A percentile compares a stretch with the other conserved stretches of the same genome.
phyloP scores from a whole-genome alignment of 2,797 vertebrate genomes.

The Notolabrus celidotus region DNA sequence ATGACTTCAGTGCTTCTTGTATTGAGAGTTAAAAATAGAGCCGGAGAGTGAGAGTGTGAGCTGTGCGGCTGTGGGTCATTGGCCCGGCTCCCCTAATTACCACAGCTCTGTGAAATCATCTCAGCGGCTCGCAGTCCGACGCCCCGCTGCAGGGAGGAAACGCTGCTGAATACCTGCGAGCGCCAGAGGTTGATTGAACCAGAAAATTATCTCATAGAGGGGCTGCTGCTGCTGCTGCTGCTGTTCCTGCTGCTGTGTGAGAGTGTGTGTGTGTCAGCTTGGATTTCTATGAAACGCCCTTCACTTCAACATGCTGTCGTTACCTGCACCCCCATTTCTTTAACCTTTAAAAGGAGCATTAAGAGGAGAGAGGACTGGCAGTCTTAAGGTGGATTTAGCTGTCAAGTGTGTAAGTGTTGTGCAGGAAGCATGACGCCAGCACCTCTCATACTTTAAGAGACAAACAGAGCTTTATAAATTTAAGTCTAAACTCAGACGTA shows the following conservation, averaged over 20 bases:
- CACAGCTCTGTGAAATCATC: constrained; percentile 43
- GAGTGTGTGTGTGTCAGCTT: constrained; percentile 4
- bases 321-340: neutral
- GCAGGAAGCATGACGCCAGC: neutral
- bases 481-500: too few relatives aligned
- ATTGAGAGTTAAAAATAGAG: constrained; percentile 64
- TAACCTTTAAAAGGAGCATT: neutral
- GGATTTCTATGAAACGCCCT: neutral
- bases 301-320: neutral
- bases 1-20: constrained; percentile 56
- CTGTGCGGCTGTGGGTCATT: constrained; percentile 47
- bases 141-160: constrained; percentile 28
- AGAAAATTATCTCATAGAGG: constrained; percentile 47
- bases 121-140: constrained; percentile 36
- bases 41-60: constrained; percentile 23
- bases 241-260: neutral
- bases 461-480: too few relatives aligned
- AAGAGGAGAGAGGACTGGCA: neutral
- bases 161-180: constrained; percentile 47
- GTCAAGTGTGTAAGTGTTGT: neutral
- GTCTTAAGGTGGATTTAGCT: neutral
- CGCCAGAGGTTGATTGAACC: constrained; percentile 41
- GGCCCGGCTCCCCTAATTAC: constrained; percentile 57
- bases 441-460: too few relatives aligned
- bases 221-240: constrained; percentile 15